Evolutionary conservation across 1,140 invertebrate species (phyloP).

Genomic region (Ptiloglossa arizonensis): DNA sequence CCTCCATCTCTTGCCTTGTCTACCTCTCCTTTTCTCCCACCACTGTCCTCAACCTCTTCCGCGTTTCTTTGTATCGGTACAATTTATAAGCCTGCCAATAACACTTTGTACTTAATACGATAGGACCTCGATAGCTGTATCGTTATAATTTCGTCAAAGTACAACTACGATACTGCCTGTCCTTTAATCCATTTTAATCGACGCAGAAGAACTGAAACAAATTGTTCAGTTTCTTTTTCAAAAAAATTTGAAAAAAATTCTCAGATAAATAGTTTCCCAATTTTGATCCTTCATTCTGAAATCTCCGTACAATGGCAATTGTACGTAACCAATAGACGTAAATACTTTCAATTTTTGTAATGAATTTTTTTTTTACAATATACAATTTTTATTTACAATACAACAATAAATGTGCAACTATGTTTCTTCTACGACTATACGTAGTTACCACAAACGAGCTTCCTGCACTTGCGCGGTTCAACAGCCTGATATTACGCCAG

Average conservation of each 20-base stretch:
- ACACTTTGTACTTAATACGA: slow-evolving; percentile 58
- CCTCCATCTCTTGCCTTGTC: slow-evolving; percentile 28
- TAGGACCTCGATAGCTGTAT: slow-evolving; percentile 12
- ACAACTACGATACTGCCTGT: no score
- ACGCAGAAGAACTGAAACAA: neutral
- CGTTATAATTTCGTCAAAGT: slow-evolving; percentile 13
- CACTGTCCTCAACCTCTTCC: neutral
- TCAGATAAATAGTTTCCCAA: no score
- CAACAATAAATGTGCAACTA: neutral
- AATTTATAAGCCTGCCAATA: slow-evolving; percentile 66
- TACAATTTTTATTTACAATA: neutral
- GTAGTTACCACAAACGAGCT: neutral
- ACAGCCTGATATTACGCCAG: neutral
- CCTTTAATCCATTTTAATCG: neutral
- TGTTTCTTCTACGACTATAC: neutral
- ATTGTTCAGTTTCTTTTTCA: neutral
- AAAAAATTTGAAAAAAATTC: no score
- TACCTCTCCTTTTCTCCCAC: no score
- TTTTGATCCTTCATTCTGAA: no score
- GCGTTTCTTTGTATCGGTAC: neutral
- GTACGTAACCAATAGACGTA: no score
- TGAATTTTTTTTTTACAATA: no score
- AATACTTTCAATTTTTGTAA: no score
- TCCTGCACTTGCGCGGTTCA: slow-evolving; percentile 8
- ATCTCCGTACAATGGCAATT: no score